These are phyloP conservation scores for Pampusana beccarii DNA, from an alignment of 2,113 vertebrate species.

Conservation along the genomic window DNA sequence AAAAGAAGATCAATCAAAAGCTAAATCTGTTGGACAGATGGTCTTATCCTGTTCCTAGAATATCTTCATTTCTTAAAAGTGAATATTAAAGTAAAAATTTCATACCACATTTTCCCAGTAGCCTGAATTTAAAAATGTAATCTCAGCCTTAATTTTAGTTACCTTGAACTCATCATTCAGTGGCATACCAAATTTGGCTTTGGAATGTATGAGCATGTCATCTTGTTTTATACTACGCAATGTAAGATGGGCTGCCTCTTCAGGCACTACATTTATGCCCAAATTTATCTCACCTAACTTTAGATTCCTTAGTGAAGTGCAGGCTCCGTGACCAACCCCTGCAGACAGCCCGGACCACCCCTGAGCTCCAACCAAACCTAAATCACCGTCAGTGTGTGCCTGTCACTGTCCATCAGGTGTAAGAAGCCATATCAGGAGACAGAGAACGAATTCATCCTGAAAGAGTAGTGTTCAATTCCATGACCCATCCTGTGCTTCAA, in stretches of 20 bases:
- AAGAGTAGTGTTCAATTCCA: neutral
- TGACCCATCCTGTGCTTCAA: neutral
- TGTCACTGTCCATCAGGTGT: neutral
- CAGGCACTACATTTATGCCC: neutral
- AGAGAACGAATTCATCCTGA: neutral
- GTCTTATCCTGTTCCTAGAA: slow-evolving; percentile 14
- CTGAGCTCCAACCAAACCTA: neutral
- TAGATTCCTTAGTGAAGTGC: neutral
- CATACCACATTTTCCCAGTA: neutral
- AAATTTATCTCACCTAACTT: neutral
- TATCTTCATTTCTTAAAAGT: neutral
- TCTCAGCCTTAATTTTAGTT: neutral
- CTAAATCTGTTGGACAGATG: slow-evolving; percentile 53
- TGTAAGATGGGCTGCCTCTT: neutral
- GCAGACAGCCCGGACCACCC: neutral
- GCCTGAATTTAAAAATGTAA: neutral
- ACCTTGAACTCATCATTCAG: neutral
- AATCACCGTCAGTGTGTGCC: neutral
- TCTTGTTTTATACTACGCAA: neutral
- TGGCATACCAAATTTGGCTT: neutral
- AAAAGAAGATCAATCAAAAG: slow-evolving; percentile 52
- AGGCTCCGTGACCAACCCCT: neutral
- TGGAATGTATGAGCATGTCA: neutral
- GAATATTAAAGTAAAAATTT: slow-evolving; percentile 21
- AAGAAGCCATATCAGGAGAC: neutral